These are phyloP conservation scores for Amphipyra berbera DNA, from an alignment of 2,888 invertebrate genomes.

Conservation along the genomic window DNA sequence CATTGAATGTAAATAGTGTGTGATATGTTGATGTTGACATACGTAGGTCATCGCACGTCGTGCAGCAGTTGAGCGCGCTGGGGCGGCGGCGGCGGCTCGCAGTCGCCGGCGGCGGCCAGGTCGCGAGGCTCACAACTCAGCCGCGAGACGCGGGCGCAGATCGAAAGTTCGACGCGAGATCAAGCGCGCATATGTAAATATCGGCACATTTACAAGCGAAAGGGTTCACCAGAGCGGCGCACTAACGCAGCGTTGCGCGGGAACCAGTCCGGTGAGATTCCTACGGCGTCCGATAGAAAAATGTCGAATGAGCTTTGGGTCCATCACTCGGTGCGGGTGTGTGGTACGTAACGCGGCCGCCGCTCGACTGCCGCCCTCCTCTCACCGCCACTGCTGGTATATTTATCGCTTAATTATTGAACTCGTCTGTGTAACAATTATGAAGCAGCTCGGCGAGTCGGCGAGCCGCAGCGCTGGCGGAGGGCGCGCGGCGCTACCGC, in stretches of 20 bases:
- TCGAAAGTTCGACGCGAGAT: conserved; percentile 89
- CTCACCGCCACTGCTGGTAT: conserved; percentile 84
- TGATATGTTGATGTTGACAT: conserved; percentile 70
- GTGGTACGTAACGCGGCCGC: conserved; percentile 85
- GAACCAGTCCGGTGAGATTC: conserved; percentile 92
- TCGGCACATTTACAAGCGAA: conserved; percentile 90
- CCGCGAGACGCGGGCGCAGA: conserved; percentile 79
- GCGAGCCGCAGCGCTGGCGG: conserved; percentile 74
- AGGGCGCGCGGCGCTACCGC: conserved; percentile 82
- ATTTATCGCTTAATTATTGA: conserved; percentile 90
- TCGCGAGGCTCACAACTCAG: conserved; percentile 77
- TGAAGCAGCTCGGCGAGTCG: conserved; percentile 80
- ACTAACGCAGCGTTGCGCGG: conserved; percentile 89
- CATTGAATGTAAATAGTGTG: conserved; percentile 26
- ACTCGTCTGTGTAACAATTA: conserved; percentile 88
- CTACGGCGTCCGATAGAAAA: conserved; percentile 91
- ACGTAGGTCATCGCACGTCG: conserved; percentile 87
- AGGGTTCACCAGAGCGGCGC: conserved; percentile 90
- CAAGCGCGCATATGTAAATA: conserved; percentile 90
- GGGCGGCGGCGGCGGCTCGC: conserved; percentile 74
- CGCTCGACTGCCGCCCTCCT: conserved; percentile 88
- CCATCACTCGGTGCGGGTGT: conserved; percentile 84
- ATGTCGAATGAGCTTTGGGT: conserved; percentile 87
- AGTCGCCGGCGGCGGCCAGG: conserved; percentile 70
- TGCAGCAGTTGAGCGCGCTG: conserved; percentile 79